phyloP scores from a whole-genome alignment of 2,113 vertebrate genomes.

The Apistogramma diplotaenia region DNA sequence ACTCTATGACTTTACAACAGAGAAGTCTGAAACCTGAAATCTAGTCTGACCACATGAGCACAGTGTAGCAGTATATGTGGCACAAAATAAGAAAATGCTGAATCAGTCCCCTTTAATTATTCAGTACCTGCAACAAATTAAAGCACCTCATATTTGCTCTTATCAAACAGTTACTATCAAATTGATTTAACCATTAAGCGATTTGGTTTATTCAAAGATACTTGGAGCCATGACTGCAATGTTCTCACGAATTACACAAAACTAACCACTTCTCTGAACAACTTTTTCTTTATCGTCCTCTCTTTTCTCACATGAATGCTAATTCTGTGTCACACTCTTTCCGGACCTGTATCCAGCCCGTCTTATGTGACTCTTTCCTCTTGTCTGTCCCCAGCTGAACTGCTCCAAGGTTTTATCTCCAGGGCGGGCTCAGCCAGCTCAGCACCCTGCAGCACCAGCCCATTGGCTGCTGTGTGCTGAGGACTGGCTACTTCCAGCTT shows the following conservation, averaged over 20 bases:
- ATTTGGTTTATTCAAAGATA: neutral
- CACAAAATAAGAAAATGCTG: neutral
- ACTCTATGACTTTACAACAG: neutral
- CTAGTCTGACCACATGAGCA: neutral
- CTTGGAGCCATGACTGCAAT: neutral
- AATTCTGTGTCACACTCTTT: neutral
- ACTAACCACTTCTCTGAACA: neutral
- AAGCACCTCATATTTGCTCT: neutral
- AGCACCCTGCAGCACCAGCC: conserved; percentile 24
- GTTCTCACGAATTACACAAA: neutral
- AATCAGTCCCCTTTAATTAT: neutral
- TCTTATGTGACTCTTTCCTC: conserved; percentile 13
- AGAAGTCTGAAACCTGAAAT: neutral
- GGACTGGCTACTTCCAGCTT: conserved; percentile 68
- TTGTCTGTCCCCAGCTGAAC: conserved; percentile 57
- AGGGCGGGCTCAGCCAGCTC: conserved; percentile 43
- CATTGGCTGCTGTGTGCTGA: conserved; percentile 74
- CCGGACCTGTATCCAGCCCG: neutral
- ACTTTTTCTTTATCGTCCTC: conserved; percentile 7
- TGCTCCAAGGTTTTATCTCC: conserved; percentile 66
- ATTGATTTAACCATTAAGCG: neutral
- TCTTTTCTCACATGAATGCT: neutral
- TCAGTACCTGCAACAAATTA: neutral
- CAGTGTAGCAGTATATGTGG: neutral
- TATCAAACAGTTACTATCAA: neutral